Evolutionary conservation across 1,140 invertebrate genomes (phyloP).

Genomic region (Wasmannia auropunctata): DNA sequence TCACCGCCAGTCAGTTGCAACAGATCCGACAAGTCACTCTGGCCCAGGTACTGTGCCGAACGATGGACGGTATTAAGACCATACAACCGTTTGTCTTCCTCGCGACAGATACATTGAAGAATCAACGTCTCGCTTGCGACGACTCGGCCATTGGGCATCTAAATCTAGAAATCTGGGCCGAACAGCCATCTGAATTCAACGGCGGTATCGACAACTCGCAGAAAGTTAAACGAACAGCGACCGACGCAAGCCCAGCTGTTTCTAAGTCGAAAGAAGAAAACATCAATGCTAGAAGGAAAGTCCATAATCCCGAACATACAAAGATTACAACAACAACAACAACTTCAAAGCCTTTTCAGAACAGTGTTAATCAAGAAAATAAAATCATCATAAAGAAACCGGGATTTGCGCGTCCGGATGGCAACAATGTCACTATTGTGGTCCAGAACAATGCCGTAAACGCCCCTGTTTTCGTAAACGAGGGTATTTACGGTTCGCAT

Average conservation of each 20-base stretch:
- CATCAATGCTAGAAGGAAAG: neutral
- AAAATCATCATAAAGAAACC: conserved; percentile 77
- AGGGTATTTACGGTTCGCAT: conserved; percentile 76
- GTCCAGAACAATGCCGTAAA: conserved; percentile 82
- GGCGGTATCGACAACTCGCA: neutral
- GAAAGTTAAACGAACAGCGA: neutral
- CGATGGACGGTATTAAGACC: conserved; percentile 90
- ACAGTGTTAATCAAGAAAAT: conserved; percentile 80
- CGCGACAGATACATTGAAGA: conserved; percentile 87
- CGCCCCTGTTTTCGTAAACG: conserved; percentile 79
- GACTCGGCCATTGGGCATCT: conserved; percentile 90
- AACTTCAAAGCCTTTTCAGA: conserved; percentile 69
- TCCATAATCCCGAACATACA: neutral
- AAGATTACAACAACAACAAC: neutral
- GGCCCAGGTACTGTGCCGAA: conserved; percentile 94
- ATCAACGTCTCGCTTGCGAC: conserved; percentile 89
- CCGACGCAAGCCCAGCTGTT: neutral
- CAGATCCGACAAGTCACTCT: conserved; percentile 93
- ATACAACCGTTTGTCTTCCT: conserved; percentile 92
- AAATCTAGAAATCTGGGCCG: conserved; percentile 88
- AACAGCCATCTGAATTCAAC: conserved; percentile 59
- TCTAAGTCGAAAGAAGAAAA: neutral
- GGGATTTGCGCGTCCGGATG: conserved; percentile 75
- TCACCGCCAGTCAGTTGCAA: conserved; percentile 93
- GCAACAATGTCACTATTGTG: conserved; percentile 78